Evolutionary conservation across 2,888 invertebrate species (phyloP), one percentile per base, ranked within the genome.

Genomic region (Caenorhabditis sp.): DNA sequence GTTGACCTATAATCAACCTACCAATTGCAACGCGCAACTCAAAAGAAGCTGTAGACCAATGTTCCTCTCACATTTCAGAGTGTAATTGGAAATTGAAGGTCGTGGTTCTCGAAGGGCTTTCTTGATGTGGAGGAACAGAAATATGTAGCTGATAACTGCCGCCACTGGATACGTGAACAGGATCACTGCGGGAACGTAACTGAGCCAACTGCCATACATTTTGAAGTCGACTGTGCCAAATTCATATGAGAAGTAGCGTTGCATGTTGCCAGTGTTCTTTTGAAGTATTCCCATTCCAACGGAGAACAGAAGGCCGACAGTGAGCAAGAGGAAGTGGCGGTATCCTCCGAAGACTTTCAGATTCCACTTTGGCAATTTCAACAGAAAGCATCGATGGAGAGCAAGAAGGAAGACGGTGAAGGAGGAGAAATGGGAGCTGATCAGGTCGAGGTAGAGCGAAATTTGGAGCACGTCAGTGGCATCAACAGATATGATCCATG

Each of bases 341-440:
- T 15, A 28, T 18, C n/a, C n/a, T 4, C 28, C 28, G 55, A 55
- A 55, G 15, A 55, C 5, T 15, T 28, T 55, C 28, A 15, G 28
- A 55, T 28, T 28, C 55, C 26, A 28, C 28, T 22, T 6, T 3
- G 55, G 28, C 0, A 28, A 55, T 20, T 55, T 55, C 15, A 28
- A 28, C n/a, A 28, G 11, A 4, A 55, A 4, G 9, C 55, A 55
- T 55, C 55, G 55, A n/a, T 55, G 11, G 0, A 55, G n/a, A 3
- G 55, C 28, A 1, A 55, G 28, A 13, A 55, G 1, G 28, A 28
- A 1, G 20, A 55, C 28, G 11, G 28, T 28, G 55, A 28, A 15
- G 9, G 55, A 55, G 1, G 55, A 55, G 28, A 55, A 55, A 28
- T 55, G 26, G 6, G 28, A 28, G 8, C 55, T 55, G 55, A 55